Conservation (phyloP, 1,140 invertebrate genomes). For the Agrypnia vestita region DNA sequence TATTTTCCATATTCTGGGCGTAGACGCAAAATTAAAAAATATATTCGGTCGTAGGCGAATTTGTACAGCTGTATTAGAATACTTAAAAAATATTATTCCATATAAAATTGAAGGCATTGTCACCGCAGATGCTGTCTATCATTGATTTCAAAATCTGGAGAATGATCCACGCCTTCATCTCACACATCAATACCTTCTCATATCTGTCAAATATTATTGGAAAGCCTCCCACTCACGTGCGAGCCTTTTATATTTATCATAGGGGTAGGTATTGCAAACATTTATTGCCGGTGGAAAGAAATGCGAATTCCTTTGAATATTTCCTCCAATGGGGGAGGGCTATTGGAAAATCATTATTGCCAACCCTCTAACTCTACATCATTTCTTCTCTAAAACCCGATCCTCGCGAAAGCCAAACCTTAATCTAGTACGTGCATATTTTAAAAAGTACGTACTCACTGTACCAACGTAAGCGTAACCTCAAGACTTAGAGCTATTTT, state of each 20-base stretch:
- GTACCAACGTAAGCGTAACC: not conserved
- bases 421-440: not conserved
- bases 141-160: too few relatives aligned
- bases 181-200: slow-evolving; percentile 23
- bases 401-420: not conserved
- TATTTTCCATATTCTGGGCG: not conserved
- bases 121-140: too few relatives aligned
- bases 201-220: slow-evolving; percentile 29
- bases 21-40: not conserved
- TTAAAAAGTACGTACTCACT: not conserved
- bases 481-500: not conserved
- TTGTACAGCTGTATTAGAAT: too few relatives aligned
- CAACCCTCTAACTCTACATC: slow-evolving; percentile 15
- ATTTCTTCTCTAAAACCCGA: slow-evolving; percentile 9
- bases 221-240: slow-evolving; percentile 18
- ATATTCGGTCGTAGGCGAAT: too few relatives aligned
- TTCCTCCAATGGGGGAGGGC: slow-evolving; percentile 22
- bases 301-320: slow-evolving; percentile 49
- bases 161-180: slow-evolving; percentile 10
- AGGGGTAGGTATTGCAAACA: slow-evolving; percentile 37
- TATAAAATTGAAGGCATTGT: too few relatives aligned
- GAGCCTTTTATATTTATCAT: slow-evolving; percentile 25
- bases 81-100: too few relatives aligned
- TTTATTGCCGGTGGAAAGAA: slow-evolving; percentile 41
- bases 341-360: slow-evolving; percentile 52